Conservation (phyloP, 2,888 invertebrate species). For the Sicus ferrugineus region DNA sequence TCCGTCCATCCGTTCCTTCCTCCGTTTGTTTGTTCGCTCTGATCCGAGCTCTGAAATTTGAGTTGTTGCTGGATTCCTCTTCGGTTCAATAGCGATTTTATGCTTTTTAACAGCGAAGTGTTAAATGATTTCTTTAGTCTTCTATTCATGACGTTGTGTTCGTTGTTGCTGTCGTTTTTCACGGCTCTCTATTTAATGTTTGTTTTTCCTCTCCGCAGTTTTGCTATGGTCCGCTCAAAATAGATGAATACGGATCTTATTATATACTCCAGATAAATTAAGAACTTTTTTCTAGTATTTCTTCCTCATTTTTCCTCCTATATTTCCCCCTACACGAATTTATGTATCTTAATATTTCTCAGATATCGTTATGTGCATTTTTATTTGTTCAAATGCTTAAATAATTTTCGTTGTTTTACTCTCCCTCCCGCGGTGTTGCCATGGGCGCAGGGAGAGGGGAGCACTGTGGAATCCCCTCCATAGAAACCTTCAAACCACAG, state of each 20-base stretch:
- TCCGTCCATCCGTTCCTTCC: neutral
- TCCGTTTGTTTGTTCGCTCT: neutral
- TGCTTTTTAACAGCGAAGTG: conserved; percentile 57
- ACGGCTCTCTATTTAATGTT: no score
- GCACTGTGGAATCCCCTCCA: no score
- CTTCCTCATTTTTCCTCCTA: neutral
- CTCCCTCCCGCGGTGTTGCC: neutral
- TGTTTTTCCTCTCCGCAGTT: neutral
- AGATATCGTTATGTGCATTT: neutral
- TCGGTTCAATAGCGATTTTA: conserved; percentile 37
- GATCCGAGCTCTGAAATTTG: neutral
- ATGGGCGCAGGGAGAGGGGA: no score
- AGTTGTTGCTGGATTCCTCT: neutral
- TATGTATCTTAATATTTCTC: neutral
- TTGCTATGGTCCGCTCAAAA: neutral
- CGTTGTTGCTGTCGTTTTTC: conserved; percentile 15
- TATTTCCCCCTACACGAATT: neutral
- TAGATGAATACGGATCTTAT: conserved; percentile 2
- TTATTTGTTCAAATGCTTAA: neutral
- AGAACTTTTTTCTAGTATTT: neutral
- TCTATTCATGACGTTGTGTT: conserved; percentile 37
- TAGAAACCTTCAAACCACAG: no score
- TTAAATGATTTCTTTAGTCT: conserved; percentile 51
- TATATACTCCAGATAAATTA: conserved; percentile 32
- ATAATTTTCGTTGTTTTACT: neutral